Evolutionary conservation across 2,113 vertebrate genomes (phyloP), one percentile per base, ranked within the genome.

Genomic region (Solea solea): DNA sequence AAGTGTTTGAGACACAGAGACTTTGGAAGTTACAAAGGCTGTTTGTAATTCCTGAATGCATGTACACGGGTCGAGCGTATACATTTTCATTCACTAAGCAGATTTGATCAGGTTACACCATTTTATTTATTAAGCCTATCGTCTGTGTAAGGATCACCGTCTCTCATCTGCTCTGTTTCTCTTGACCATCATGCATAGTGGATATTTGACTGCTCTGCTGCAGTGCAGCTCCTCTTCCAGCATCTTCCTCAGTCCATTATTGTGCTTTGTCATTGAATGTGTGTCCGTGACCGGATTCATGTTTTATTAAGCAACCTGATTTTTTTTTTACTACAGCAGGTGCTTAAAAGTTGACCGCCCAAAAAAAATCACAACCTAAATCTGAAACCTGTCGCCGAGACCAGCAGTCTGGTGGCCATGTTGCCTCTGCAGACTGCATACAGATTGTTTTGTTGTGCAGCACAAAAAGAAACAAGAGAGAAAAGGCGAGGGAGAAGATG

Each of bases 91-190:
- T 64, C 28, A 48, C 49, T 55, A 34, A 53, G 46, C 45, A 62
- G 64, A 76, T 81, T 74, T 79, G 61, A 76, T 85, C 57, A 82
- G 69, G 63, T 46, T 65, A 40, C 49, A 69, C 46, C 54, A 34
- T 72, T 84, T 87, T 60, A 82, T 82, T 88, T 82, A 85, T 87
- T 81, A 60, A 86, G 66, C 58, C 0, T 27, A 84, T 76, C 63
- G 61, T 50, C 44, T 28, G 5, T 44, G 21, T 41, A 16, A 52
- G 51, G 50, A 64, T 25, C 61, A 52, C 21, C 64, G 5, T 59
- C 44, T 52, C 34, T 25, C 15, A 57, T 69, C 50, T 59, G 41
- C 41, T 56, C 34, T 59, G 3, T 40, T 39, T 63, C n/a, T 71
- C 34, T 64, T 52, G 62, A 62, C 54, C 28, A 49, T 73, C 61